A percentile compares a stretch with the other conserved stretches of the same genome.
Evolutionary conservation across 2,888 invertebrate genomes (phyloP).

Genomic region (Netelia melanura): DNA sequence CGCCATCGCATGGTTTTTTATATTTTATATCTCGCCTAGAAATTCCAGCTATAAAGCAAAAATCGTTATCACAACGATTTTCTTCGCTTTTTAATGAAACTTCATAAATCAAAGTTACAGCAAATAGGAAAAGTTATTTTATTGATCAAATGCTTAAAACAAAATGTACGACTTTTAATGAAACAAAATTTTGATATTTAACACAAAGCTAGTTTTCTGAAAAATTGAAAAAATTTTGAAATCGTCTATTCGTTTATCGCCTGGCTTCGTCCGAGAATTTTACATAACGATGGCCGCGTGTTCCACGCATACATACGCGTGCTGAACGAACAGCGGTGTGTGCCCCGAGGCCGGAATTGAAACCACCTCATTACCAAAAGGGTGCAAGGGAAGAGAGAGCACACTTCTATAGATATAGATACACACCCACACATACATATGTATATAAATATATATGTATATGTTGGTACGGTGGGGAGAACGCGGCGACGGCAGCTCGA

Average conservation of each 20-base stretch:
- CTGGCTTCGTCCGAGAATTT: conserved; percentile 72
- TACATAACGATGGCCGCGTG: conserved; percentile 79
- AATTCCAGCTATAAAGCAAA: conserved; percentile 44
- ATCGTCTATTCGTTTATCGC: conserved; percentile 73
- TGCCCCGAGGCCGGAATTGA: conserved; percentile 84
- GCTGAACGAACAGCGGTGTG: conserved; percentile 69
- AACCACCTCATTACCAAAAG: conserved; percentile 83
- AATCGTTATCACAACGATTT: conserved; percentile 16
- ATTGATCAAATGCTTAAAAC: too few species aligned
- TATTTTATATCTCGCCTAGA: conserved; percentile 14
- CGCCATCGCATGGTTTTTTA: conserved; percentile 34
- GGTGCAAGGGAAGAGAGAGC: conserved; percentile 3
- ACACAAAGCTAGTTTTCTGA: too few species aligned
- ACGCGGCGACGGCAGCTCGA: conserved; percentile 73
- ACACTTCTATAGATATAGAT: not conserved
- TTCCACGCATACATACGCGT: conserved; percentile 60
- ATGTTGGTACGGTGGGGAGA: not conserved
- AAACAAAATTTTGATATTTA: not conserved
- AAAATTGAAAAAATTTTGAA: not conserved
- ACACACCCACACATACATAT: too few species aligned
- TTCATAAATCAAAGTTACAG: not conserved
- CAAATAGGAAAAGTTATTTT: not conserved
- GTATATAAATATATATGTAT: not conserved
- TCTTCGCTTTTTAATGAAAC: not conserved
- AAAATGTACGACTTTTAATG: not conserved